Evolutionary conservation across 23 tunicate genomes (phyloP), one percentile per base, ranked within the genome.

Genomic region (Trididemnum nubilum): DNA sequence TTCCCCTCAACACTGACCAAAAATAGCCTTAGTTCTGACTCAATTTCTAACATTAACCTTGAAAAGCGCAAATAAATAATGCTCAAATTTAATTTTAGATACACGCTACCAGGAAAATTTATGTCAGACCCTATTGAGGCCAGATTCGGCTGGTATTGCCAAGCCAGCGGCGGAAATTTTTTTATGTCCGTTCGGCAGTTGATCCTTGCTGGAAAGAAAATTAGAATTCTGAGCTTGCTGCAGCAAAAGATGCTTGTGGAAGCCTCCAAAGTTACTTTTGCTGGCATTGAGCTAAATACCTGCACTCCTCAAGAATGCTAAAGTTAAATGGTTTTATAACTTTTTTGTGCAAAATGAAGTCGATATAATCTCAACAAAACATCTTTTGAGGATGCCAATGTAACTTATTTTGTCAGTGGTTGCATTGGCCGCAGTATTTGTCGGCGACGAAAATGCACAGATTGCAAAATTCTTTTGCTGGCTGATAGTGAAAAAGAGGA

Each of bases 101-200:
- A 70, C 40, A 34, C 40, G 12, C 22, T 70, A 37, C 76, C 76
- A 7, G 76, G 76, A 3, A 70, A 33, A 18, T 70, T 70, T n/a
- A 33, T 70, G 40, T 70, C 76, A 3, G 76, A 70, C 37, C 76
- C 40, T 27, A 70, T 70, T 37, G 38, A 70, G 40, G 76, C 37
- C 2, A 33, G 76, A 34, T 70, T 70, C 32, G 37, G 76, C 9
- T 70, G 76, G 76, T 70, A 70, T n/a, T 19, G 76, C 18, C 76
- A 70, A 31, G 36, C 40, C 22, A 33, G n/a, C n/a, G 76, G 76
- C 4, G 76, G 76, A 31, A 70, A 70, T 28, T 70, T 70, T 33
- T 70, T 27, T 70, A 34, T 70, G 76, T 70, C 76, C 38, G 12
- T 70, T 19, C 28, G 76, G 32, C 38, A 70, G 29, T 22, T 70